A percentile compares a stretch with the other conserved stretches of the same genome.
phyloP scores from a whole-genome alignment of 2,797 vertebrate genomes.

The Pseudochirops cupreus region DNA sequence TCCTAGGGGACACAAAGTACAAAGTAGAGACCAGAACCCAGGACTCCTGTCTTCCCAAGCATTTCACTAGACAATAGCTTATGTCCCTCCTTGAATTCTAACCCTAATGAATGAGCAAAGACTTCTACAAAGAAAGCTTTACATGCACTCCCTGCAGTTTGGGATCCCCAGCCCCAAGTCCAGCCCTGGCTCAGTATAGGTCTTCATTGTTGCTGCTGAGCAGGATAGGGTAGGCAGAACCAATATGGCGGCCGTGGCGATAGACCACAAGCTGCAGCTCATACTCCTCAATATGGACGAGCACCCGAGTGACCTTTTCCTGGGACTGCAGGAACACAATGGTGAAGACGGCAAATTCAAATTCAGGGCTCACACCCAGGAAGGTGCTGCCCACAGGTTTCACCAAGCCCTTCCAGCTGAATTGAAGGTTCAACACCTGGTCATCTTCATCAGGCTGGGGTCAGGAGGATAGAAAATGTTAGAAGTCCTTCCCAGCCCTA shows the following conservation, averaged over 20 bases:
- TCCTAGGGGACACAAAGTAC: background rate
- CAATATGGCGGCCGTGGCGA: conserved; percentile 87
- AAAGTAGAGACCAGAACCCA: background rate
- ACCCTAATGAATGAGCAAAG: background rate
- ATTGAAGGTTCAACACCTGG: conserved; percentile 92
- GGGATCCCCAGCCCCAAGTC: background rate
- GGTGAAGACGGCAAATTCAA: conserved; percentile 92
- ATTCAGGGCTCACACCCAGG: conserved; percentile 91
- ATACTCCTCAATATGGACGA: conserved; percentile 88
- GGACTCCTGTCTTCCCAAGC: background rate
- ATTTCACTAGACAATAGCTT: background rate
- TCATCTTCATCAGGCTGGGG: conserved; percentile 90
- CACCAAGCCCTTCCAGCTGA: conserved; percentile 89
- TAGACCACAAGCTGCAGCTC: conserved; percentile 88
- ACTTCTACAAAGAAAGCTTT: background rate
- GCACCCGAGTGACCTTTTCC: conserved; percentile 84
- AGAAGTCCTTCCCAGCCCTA: background rate
- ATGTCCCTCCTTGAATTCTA: background rate
- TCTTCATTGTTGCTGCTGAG: conserved; percentile 85
- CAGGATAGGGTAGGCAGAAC: conserved; percentile 91
- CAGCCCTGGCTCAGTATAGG: conserved; percentile 18
- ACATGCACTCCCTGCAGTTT: no score
- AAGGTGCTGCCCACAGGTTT: conserved; percentile 90
- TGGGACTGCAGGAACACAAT: conserved; percentile 88
- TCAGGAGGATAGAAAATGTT: background rate